These are phyloP conservation scores for Drosophila gaucha DNA, from an alignment of 2,888 invertebrate genomes.

Conservation along the genomic window DNA sequence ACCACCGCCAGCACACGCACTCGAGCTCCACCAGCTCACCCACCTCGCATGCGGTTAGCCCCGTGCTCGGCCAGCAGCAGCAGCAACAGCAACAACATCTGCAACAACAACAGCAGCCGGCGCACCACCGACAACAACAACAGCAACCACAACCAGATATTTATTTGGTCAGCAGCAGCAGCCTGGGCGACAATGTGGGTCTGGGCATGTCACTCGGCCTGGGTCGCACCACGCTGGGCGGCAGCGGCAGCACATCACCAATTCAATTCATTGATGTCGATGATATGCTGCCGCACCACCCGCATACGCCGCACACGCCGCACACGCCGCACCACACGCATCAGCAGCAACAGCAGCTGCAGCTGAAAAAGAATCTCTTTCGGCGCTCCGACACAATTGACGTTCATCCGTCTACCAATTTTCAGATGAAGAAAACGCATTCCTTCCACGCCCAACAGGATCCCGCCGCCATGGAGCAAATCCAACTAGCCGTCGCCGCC, in stretches of 20 bases:
- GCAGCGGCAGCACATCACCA: conserved; percentile 81
- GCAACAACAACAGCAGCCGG: conserved; percentile 42
- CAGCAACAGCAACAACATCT: conserved; percentile 43
- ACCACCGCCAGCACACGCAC: conserved; percentile 69
- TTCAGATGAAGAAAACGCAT: conserved; percentile 85
- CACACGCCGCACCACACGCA: conserved; percentile 73
- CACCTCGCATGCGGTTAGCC: conserved; percentile 81
- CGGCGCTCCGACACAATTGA: conserved; percentile 85
- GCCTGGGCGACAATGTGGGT: conserved; percentile 80
- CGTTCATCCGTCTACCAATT: conserved; percentile 84
- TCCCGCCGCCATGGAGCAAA: conserved; percentile 81
- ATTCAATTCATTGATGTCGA: conserved; percentile 82
- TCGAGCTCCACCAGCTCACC: conserved; percentile 81
- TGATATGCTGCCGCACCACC: conserved; percentile 76
- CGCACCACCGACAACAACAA: conserved; percentile 33
- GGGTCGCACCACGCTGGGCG: conserved; percentile 68
- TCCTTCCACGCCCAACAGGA: conserved; percentile 85
- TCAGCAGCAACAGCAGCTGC: conserved; percentile 69
- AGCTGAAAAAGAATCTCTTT: conserved; percentile 84
- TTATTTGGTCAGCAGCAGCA: conserved; percentile 84
- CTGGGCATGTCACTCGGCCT: conserved; percentile 55
- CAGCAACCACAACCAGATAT: conserved; percentile 82
- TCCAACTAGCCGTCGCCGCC: conserved; percentile 71
- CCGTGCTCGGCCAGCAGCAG: conserved; percentile 69
- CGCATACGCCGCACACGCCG: conserved; percentile 67